Conservation (phyloP, 2,113 vertebrate species). For the Actenoides lindsayi region DNA sequence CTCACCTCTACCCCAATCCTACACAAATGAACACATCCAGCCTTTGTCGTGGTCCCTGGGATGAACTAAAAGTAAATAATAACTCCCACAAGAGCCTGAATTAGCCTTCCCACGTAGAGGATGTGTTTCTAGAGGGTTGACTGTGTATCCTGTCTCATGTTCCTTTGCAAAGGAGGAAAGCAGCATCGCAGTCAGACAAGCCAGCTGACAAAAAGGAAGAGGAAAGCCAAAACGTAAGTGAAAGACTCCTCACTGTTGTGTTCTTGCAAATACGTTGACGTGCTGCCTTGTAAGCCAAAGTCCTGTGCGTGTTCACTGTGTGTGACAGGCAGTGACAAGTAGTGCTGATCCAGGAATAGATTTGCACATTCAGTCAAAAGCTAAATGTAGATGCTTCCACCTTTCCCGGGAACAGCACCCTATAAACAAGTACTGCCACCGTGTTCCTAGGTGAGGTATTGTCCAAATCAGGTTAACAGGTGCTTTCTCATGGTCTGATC, state of each 20-base stretch:
- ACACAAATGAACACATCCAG: neutral
- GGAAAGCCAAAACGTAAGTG: constrained; percentile 92
- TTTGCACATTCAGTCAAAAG: neutral
- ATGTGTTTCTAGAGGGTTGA: constrained; percentile 4
- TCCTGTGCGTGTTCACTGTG: neutral
- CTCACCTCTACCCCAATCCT: neutral
- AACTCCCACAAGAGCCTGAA: neutral
- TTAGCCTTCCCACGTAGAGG: neutral
- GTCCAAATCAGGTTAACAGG: neutral
- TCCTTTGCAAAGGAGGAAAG: constrained; percentile 89
- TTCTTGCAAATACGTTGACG: neutral
- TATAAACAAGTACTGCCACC: neutral
- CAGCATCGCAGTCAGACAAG: constrained; percentile 94
- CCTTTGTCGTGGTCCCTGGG: neutral
- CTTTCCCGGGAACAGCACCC: neutral
- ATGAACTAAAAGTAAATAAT: neutral
- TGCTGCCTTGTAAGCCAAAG: neutral
- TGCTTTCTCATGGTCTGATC: neutral
- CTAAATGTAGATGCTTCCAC: neutral
- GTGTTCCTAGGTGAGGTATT: neutral
- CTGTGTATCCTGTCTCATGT: neutral
- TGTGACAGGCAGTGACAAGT: neutral
- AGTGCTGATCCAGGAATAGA: neutral
- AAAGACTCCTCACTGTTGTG: neutral
- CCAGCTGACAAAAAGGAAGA: constrained; percentile 90